Conservation (phyloP, 1,140 invertebrate species). For the Brachionus plicatilis region DNA sequence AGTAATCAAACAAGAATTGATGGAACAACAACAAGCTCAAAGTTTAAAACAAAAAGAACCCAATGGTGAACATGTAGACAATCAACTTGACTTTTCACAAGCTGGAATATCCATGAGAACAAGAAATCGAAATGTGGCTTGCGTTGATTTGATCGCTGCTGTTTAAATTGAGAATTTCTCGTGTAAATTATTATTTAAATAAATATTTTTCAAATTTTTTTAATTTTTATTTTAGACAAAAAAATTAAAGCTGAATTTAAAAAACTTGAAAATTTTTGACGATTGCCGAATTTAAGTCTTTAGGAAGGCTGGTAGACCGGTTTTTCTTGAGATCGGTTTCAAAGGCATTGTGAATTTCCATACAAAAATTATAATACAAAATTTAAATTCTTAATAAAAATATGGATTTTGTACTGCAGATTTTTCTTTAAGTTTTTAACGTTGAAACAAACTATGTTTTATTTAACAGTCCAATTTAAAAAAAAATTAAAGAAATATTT, state of each 20-base stretch:
- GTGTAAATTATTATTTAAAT: neutral
- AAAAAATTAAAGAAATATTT: no score
- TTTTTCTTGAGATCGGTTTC: no score
- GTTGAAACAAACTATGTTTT: no score
- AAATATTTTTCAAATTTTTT: neutral
- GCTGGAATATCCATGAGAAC: neutral
- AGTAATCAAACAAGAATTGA: conserved; percentile 13
- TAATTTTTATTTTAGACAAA: neutral
- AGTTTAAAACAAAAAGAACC: neutral
- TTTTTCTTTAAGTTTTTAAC: no score
- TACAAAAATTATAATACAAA: no score
- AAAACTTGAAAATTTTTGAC: neutral
- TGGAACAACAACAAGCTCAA: neutral
- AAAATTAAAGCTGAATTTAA: neutral
- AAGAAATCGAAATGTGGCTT: neutral
- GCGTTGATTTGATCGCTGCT: neutral
- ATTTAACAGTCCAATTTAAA: no score
- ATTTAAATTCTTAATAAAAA: no score
- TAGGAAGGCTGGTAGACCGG: no score
- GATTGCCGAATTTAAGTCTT: neutral
- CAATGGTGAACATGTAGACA: neutral
- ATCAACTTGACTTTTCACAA: neutral
- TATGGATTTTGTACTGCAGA: no score
- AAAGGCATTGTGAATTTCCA: no score
- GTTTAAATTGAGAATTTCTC: neutral